Evolutionary conservation across 2,113 vertebrate genomes (phyloP).

Genomic region (Gallinago undulata): DNA sequence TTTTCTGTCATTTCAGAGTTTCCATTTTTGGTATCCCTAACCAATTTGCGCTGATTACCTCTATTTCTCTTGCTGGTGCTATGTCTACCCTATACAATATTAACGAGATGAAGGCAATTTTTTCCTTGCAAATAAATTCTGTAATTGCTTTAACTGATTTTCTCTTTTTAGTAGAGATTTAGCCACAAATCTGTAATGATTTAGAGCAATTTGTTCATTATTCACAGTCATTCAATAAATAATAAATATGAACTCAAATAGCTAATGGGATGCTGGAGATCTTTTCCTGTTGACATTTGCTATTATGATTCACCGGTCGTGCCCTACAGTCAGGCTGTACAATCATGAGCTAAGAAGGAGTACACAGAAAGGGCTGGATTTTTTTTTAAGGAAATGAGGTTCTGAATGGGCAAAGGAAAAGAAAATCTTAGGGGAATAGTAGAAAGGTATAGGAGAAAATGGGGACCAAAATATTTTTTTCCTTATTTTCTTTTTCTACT

Average conservation of each 20-base stretch:
- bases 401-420: neutral
- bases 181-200: conserved; percentile 17
- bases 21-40: neutral
- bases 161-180: neutral
- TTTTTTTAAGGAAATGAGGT: neutral
- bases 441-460: neutral
- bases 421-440: neutral
- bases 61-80: neutral
- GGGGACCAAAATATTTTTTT: neutral
- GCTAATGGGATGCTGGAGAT: conserved; percentile 50
- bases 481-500: neutral
- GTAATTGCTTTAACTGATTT: conserved; percentile 33
- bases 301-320: neutral
- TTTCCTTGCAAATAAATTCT: neutral
- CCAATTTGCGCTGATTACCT: neutral
- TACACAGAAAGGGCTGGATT: neutral
- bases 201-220: conserved; percentile 54
- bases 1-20: neutral
- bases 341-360: neutral
- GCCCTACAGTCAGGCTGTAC: neutral
- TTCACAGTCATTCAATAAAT: conserved; percentile 49
- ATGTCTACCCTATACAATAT: neutral
- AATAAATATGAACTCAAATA: conserved; percentile 47
- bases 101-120: neutral
- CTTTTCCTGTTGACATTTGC: conserved; percentile 54